Base-by-base conservation (phyloP, 2,113 vertebrate genomes). In the Patagioenas fasciata region DNA sequence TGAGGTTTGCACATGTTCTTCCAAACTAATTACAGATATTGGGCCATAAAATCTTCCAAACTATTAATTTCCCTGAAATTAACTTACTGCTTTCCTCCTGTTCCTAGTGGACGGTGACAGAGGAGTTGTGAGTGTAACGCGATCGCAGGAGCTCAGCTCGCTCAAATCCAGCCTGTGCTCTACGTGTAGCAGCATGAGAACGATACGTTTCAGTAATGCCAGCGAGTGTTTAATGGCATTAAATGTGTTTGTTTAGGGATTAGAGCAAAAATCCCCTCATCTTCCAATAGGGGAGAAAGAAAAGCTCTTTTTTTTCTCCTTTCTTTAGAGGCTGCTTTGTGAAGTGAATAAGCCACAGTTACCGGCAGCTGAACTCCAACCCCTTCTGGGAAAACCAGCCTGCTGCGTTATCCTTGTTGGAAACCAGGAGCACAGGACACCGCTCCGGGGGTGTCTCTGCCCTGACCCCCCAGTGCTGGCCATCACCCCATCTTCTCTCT, bases 201-300 rank as follows among this genome's bases (percentile, higher is more conserved):
- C 3, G 48, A 84, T 53, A 7, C 1, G 34, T 78, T 87, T 64
- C 57, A 34, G 84, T 92, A 92, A 91, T 60, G 73, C 89, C 89
- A 92, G 66, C 0, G 11, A 92, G 91, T n/a, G 80, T 75, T 93
- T 94, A 94, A 93, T 87, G 94, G 86, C 87, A 80, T 93, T 93
- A 89, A 96, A 72, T 56, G 69, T 80, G 75, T 90, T 95, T 95
- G 90, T 78, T 91, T 86, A 94, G 84, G 91, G 92, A 93, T 93
- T 92, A 84, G 48, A 53, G 70, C 64, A 71, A 82, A 96, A 97
- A 93, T 84, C 74, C 88, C 54, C 53, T 79, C 95, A 34, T 86
- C 61, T 95, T 94, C 87, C 93, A 93, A 77, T 16, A 3, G 32
- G 21, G 15, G 31, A 17, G 17, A 38, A 10, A 47, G 44, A 47